Base-by-base conservation (phyloP, 2,888 invertebrate species). In the Cyaniris semiargus region DNA sequence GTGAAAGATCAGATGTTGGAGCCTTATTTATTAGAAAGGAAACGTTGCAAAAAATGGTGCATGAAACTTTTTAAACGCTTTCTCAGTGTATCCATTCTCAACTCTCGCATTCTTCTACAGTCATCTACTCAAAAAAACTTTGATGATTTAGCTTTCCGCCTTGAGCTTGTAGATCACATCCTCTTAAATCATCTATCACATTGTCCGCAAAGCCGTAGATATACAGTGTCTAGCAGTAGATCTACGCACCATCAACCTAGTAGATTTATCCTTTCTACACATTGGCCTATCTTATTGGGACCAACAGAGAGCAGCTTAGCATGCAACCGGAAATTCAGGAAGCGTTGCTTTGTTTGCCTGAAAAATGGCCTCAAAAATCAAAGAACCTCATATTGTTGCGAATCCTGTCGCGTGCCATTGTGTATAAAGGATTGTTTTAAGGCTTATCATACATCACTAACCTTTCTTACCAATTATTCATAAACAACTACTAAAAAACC, bases 21-120 rank as follows among this genome's bases (percentile, higher is more conserved):
- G 44, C 44, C 44, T 44, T 44, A 44, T 44, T 10, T 44, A 13
- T 44, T 44, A 44, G 10, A 13, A 3, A 10, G 10, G 44, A 44
- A 44, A 44, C 10, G 10, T 13, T 0, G 3, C 44, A 44, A 44
- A 10, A 44, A 44, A 44, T 44, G 44, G 44, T 44, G 3, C 44
- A 10, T 44, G 10, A 44, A 44, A 44, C 10, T 44, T 10, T 44
- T 44, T 44, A 44, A 44, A 44, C 44, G 44, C 10, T 13, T 44
- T 44, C 44, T 44, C 10, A 44, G 44, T 13, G 10, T 44, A 44
- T 75, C 76, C 44, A 75, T 78, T 21, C 70, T 21, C 23, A 78
- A 78, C 53, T 44, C 78, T n/a, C 74, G 74, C 31, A 74, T 75
- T 53, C 44, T 78, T 27, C 21, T 76, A 66, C 56, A 76, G 44